Conservation (phyloP, 2,888 invertebrate species). For the Bellardia bayeri region DNA sequence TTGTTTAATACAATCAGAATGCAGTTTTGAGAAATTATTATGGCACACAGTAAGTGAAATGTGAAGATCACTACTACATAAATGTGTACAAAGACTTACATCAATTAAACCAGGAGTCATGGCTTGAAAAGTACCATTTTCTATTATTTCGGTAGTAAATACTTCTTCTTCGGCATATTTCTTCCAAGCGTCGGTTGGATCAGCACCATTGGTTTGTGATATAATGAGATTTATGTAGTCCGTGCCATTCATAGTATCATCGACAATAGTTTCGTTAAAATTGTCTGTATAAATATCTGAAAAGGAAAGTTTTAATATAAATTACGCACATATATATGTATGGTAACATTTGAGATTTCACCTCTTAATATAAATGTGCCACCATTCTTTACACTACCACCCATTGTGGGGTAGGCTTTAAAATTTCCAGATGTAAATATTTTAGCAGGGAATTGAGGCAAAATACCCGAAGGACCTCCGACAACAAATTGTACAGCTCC, state of each 20-base stretch:
- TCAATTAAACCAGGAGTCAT: conserved; percentile 85
- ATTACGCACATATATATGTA: background rate
- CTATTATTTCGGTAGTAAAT: conserved; percentile 78
- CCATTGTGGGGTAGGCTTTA: conserved; percentile 83
- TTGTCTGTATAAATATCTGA: conserved; percentile 81
- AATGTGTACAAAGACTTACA: conserved; percentile 80
- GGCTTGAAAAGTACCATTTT: conserved; percentile 83
- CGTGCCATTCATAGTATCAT: conserved; percentile 76
- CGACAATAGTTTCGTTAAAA: conserved; percentile 81
- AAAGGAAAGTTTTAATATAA: background rate
- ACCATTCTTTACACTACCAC: conserved; percentile 85
- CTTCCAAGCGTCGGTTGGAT: conserved; percentile 80
- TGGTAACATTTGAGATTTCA: conserved; percentile 72
- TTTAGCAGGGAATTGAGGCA: conserved; percentile 82
- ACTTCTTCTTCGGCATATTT: conserved; percentile 80
- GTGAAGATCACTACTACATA: background rate
- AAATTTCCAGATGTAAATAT: conserved; percentile 80
- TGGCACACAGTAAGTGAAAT: too few species aligned
- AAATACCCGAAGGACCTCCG: conserved; percentile 82
- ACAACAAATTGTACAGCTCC: conserved; percentile 82
- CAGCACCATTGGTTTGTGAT: conserved; percentile 80
- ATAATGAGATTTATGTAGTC: conserved; percentile 81
- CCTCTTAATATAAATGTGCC: conserved; percentile 84
- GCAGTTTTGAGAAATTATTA: too few species aligned
- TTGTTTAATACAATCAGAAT: background rate